These are phyloP conservation scores for Frieseomelitta varia DNA, from an alignment of 1,140 invertebrate species.

Conservation along the genomic window DNA sequence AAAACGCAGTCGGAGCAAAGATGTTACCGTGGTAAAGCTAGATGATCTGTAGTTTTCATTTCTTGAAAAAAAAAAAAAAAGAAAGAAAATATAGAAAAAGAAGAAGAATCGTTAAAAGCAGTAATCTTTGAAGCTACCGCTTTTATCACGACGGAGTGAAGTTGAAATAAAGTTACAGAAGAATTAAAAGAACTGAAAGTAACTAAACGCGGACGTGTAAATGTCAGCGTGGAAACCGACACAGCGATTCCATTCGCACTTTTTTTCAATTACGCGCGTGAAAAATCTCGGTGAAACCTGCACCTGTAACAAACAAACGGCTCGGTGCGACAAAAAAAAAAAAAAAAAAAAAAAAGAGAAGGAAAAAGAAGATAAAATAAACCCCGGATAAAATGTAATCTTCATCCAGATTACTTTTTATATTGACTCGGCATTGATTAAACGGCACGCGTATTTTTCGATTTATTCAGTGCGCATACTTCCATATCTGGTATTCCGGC, in stretches of 20 bases:
- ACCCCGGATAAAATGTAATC: slow-evolving; percentile 5
- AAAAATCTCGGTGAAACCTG: background rate
- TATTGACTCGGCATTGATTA: background rate
- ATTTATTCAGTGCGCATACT: background rate
- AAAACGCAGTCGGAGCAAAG: no score
- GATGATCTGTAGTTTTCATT: background rate
- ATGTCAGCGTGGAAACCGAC: background rate
- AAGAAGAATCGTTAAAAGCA: background rate
- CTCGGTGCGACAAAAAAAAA: no score
- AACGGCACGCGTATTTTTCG: background rate
- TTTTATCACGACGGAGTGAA: background rate
- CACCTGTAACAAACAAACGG: background rate
- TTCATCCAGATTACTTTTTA: slow-evolving; percentile 13
- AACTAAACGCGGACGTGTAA: background rate
- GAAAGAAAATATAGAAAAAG: no score
- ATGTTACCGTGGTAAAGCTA: no score
- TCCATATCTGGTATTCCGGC: background rate
- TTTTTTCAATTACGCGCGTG: background rate
- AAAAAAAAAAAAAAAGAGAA: background rate
- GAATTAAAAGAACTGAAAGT: background rate
- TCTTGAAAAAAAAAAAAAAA: background rate
- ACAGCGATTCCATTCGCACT: background rate
- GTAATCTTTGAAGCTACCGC: background rate
- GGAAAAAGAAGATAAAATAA: background rate
- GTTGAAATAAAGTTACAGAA: background rate